Evolutionary conservation across 2,113 vertebrate species (phyloP).

Genomic region (Sialia sialis): DNA sequence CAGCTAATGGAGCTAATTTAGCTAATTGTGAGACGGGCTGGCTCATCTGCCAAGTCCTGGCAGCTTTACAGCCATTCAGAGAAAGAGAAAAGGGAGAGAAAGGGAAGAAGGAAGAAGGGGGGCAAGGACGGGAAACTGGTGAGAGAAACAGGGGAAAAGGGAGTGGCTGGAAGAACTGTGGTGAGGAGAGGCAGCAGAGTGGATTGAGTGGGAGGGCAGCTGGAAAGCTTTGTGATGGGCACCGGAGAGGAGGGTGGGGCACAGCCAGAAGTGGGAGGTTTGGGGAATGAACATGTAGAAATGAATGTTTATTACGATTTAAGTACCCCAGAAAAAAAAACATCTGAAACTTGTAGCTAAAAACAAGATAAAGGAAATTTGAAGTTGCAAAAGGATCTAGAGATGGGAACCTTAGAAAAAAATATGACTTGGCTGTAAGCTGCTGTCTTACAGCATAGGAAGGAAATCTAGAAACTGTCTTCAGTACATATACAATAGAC

Average conservation of each 20-base stretch:
- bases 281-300: background rate
- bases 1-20: background rate
- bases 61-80: background rate
- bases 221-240: background rate
- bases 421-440: background rate
- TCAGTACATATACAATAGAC: background rate
- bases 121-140: background rate
- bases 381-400: background rate
- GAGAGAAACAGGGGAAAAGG: background rate
- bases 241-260: background rate
- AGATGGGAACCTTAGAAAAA: background rate
- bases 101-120: background rate
- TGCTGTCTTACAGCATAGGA: background rate
- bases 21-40: background rate
- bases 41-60: background rate
- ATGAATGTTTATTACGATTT: background rate
- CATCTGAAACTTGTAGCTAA: background rate
- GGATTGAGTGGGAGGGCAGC: background rate
- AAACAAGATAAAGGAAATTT: background rate
- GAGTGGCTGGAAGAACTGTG: background rate
- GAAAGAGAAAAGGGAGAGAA: background rate
- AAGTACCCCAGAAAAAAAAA: background rate
- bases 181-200: fast-evolving
- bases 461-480: background rate
- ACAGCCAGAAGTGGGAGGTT: background rate